Base-by-base conservation (phyloP, 92 coral and sea anemone genomes). In the Nematostella vectensis region DNA sequence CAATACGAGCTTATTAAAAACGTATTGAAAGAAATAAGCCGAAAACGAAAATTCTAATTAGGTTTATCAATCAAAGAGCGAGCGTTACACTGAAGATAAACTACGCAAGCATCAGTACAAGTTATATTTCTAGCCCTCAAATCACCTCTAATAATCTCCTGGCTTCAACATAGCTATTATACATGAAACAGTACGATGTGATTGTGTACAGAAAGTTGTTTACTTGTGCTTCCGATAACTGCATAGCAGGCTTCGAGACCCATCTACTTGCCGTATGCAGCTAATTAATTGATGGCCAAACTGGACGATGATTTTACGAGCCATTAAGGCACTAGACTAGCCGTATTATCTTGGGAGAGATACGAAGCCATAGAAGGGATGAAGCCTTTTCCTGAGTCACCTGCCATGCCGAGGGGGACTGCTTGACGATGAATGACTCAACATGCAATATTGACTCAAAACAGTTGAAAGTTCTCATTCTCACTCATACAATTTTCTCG, bases 1-100 rank as follows among this genome's bases (percentile, higher is more conserved):
- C 95, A 85, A 85, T 75, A 78, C 79, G 57, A 61, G 84, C 71
- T 85, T 85, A 85, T 85, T 85, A 80, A 85, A 85, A 80, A 80
- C 83, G 70, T 68, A 76, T 85, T 85, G 71, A 75, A 71, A 68
- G 78, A 81, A 78, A 67, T 61, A 62, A n/a, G 84, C 77, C 77
- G 79, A 76, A 85, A 80, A 59, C 80, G 84, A 79, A 80, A 76
- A 70, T 77, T 67, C 83, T 85, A 85, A 85, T 85, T 70, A 76
- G 57, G 54, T 29, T 16, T 36, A 27, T 19, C 57, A 62, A 22
- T 55, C 72, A 66, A 54, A 54, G 63, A n/a, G 72, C 16, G 27
- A 53, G 59, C 58, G 70, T 64, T 64, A 59, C n/a, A n/a, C n/a
- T n/a, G n/a, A n/a, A n/a, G n/a, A n/a, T n/a, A n/a, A n/a, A n/a